Evolutionary conservation across 2,113 vertebrate species (phyloP).

Genomic region (Chaenocephalus aceratus): DNA sequence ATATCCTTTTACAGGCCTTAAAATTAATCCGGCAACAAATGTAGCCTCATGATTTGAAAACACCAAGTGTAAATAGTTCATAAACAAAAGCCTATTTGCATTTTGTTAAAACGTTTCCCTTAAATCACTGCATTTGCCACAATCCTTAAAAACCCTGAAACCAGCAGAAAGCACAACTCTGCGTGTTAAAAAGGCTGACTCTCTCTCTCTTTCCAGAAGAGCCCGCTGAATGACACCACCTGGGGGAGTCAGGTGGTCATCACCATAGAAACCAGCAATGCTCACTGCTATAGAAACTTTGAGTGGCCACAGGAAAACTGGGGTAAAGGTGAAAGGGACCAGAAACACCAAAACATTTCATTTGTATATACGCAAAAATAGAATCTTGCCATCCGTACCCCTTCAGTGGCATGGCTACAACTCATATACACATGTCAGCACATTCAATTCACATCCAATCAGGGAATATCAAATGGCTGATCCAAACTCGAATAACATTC

Average conservation of each 20-base stretch:
- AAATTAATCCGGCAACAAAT: not conserved
- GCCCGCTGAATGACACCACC: slow-evolving; percentile 80
- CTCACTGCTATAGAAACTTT: slow-evolving; percentile 70
- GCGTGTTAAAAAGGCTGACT: slow-evolving; percentile 42
- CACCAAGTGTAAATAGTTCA: not conserved
- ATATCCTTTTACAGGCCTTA: not conserved
- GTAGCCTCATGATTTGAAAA: not conserved
- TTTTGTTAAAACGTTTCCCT: not conserved
- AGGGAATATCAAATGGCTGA: not conserved
- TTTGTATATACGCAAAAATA: not conserved
- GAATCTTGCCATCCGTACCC: not conserved
- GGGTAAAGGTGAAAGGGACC: slow-evolving; percentile 72
- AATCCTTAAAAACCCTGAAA: slow-evolving; percentile 32
- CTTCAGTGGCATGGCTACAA: not conserved
- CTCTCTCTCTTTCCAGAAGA: slow-evolving; percentile 81
- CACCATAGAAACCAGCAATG: slow-evolving; percentile 75
- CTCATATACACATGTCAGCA: not conserved
- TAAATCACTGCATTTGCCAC: not conserved
- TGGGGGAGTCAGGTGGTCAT: slow-evolving; percentile 77
- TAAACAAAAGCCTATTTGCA: not conserved
- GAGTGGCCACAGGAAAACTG: slow-evolving; percentile 62
- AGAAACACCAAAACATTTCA: slow-evolving; percentile 19
- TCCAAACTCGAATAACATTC: not conserved
- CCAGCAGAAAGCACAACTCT: slow-evolving; percentile 34
- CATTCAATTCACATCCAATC: no score